A percentile compares a stretch with the other conserved stretches of the same genome.
phyloP scores from a whole-genome alignment of 2,113 vertebrate genomes.

The Mellivora capensis region DNA sequence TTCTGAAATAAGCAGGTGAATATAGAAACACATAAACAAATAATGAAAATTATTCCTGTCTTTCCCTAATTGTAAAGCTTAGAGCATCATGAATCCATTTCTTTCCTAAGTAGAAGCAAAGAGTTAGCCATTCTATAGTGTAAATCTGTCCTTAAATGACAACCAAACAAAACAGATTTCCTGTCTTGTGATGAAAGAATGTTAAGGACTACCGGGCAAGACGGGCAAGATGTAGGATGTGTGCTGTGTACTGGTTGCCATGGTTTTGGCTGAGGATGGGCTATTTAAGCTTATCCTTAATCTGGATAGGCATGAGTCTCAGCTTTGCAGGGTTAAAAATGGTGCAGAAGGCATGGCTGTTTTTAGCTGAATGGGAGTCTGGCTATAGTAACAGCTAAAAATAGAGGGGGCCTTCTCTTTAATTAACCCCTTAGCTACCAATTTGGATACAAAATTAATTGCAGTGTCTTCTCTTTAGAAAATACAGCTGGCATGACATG shows the following conservation, averaged over 20 bases:
- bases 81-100: background rate
- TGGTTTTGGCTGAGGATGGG: constrained; percentile 65
- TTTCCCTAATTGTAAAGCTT: constrained; percentile 6
- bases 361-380: constrained; percentile 55
- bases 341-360: constrained; percentile 31
- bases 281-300: constrained; percentile 51
- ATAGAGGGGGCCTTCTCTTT: constrained; percentile 1
- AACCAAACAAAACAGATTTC: constrained; percentile 54
- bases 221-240: background rate
- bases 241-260: constrained; percentile 43
- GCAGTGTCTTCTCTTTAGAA: constrained; percentile 15
- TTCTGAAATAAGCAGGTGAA: background rate
- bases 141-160: constrained; percentile 19
- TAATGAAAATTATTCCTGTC: background rate
- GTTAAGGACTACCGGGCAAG: constrained; percentile 34
- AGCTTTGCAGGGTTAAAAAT: constrained; percentile 61
- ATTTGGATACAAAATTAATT: constrained; percentile 26
- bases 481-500: background rate
- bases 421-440: background rate
- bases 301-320: constrained; percentile 37
- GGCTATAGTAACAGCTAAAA: constrained; percentile 50
- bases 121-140: background rate
- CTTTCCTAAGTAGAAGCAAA: background rate
- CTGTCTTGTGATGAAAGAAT: constrained; percentile 51
- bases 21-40: background rate